A percentile compares a stretch with the other conserved stretches of the same genome.
Conservation (phyloP, 2,113 vertebrate genomes). For the Brachyhypopomus occidentalis region DNA sequence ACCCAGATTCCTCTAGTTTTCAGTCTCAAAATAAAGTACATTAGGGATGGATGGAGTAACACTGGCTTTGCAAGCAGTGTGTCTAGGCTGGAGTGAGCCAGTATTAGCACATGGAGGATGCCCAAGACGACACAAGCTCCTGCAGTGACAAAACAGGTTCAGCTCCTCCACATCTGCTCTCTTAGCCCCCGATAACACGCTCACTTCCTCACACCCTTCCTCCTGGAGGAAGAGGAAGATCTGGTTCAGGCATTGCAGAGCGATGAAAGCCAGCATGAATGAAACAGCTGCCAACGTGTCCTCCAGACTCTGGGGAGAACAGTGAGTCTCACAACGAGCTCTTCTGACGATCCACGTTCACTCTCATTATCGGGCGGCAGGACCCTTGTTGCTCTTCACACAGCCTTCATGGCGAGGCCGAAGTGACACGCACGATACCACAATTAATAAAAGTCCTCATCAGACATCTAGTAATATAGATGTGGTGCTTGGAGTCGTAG, state of each 20-base stretch:
- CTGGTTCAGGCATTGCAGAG: conserved; percentile 3
- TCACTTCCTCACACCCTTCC: not conserved
- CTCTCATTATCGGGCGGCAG: not conserved
- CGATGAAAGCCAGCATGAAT: conserved; percentile 1
- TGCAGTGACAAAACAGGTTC: not conserved
- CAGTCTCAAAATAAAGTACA: conserved; percentile 10
- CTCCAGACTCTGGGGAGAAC: conserved; percentile 11
- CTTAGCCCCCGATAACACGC: not conserved
- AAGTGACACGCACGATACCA: too few species aligned
- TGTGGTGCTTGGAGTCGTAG: too few species aligned
- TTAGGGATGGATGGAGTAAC: not conserved
- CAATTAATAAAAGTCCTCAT: too few species aligned
- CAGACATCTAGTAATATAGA: too few species aligned
- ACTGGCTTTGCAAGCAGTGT: not conserved
- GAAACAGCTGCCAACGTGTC: conserved; percentile 24
- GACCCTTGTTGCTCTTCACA: not conserved
- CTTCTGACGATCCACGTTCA: not conserved
- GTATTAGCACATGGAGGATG: not conserved
- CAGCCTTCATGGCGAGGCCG: not conserved
- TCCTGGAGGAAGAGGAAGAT: not conserved
- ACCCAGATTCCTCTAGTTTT: not conserved
- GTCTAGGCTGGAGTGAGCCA: conserved; percentile 7
- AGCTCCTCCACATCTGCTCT: not conserved
- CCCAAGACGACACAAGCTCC: not conserved
- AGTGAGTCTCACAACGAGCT: not conserved